Conservation (phyloP, 2,888 invertebrate species). For the Petrolisthes manimaculis region DNA sequence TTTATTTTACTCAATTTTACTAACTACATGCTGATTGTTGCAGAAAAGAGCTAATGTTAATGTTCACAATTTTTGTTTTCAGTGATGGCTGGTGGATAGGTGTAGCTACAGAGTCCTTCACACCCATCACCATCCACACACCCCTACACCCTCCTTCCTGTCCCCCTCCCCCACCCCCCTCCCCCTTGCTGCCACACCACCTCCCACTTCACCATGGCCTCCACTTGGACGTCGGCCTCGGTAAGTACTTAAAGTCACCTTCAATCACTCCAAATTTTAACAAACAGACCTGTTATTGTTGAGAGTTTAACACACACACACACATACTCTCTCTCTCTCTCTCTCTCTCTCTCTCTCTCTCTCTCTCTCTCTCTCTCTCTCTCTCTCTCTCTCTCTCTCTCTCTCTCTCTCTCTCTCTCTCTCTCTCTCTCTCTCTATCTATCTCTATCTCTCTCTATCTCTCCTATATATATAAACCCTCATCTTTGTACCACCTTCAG, state of each 20-base stretch:
- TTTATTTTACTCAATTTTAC: not conserved
- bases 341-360: not conserved
- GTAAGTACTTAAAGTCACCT: not conserved
- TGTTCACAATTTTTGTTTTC: not conserved
- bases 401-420: not conserved
- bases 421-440: not conserved
- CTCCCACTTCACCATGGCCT: conserved; percentile 2
- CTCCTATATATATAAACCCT: not conserved
- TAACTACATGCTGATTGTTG: not conserved
- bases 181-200: not conserved
- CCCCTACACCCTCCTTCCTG: not conserved
- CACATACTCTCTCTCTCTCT: no score
- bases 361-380: not conserved
- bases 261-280: not conserved
- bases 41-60: not conserved
- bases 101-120: not conserved
- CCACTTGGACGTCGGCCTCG: conserved; percentile 6
- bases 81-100: conserved; percentile 30
- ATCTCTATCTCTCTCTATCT: not conserved
- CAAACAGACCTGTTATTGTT: not conserved
- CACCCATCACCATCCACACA: conserved; percentile 9
- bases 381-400: not conserved
- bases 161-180: not conserved
- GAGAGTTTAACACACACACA: not conserved
- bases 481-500: conserved; percentile 7